phyloP scores from a whole-genome alignment of 1,140 invertebrate genomes.

The Achatina immaculata region DNA sequence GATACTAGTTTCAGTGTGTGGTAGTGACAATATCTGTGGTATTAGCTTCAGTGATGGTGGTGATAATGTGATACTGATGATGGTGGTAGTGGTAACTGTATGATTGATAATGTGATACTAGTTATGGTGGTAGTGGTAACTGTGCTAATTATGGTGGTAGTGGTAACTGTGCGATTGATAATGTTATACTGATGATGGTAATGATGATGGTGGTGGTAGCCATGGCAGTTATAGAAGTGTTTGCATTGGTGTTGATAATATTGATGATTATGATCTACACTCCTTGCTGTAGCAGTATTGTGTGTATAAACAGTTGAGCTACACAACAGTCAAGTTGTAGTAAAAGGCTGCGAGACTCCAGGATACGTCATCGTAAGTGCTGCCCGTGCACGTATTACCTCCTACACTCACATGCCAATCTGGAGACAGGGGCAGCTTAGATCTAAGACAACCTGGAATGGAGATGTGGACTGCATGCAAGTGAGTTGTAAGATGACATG shows the following conservation, averaged over 20 bases:
- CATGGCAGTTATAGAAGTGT: not conserved
- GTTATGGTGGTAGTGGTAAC: not conserved
- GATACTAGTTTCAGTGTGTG: too few species aligned
- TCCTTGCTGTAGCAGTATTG: not conserved
- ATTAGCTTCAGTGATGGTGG: not conserved
- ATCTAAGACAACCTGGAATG: conserved; percentile 95
- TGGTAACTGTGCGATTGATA: not conserved
- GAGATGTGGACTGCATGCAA: conserved; percentile 96
- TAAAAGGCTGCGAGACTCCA: conserved; percentile 95
- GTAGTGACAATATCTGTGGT: too few species aligned
- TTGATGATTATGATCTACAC: not conserved
- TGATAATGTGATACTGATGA: not conserved
- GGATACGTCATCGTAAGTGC: conserved; percentile 97
- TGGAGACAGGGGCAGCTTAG: conserved; percentile 91
- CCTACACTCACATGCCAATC: conserved; percentile 90
- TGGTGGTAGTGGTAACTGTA: not conserved
- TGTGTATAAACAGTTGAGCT: conserved; percentile 81
- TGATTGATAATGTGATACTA: not conserved
- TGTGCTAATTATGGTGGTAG: not conserved
- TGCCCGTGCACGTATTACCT: conserved; percentile 93
- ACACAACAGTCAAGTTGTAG: conserved; percentile 94
- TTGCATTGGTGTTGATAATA: not conserved
- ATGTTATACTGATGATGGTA: not conserved
- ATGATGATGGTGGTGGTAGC: not conserved
- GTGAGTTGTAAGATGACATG: conserved; percentile 41